Evolutionary conservation across 2,797 vertebrate genomes (phyloP), one percentile per base, ranked within the genome.

Genomic region (Pygocentrus nattereri): DNA sequence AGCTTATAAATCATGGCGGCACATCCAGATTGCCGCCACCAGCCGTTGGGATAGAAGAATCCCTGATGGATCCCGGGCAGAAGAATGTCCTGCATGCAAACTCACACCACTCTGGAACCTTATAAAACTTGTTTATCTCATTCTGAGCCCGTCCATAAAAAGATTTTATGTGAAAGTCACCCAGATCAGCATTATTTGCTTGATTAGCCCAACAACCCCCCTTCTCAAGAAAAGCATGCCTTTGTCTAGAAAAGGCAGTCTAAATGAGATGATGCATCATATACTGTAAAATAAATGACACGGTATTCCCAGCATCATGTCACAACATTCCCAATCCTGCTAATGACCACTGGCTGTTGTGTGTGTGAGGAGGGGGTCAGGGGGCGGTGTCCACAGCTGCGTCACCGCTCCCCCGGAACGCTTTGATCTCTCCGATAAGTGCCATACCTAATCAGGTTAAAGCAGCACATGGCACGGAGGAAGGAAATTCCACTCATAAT

Each of bases 391-490:
- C 90, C 88, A 82, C 89, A 91, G 90, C 90, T 92, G 90, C 91
- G 84, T 91, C 92, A 90, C 84, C 84, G 76, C 89, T 90, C 85
- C 89, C 62, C 82, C 87, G 3, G 27, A 87, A 88, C 47, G 84
- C 93, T 95, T 94, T 94, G 93, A 94, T 94, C 93, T 94, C 85
- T 82, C 90, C 86, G 93, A 94, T 94, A 94, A 93, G 93, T 93
- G 94, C 93, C 93, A 90, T 94, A 94, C 94, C 93, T 94, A 95
- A 95, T 95, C 94, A 94, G 91, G 93, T 93, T 94, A 94, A 94
- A 93, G 91, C 91, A 93, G 92, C 83, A 58, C 93, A 93, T 92
- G 91, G 92, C 87, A 87, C 81, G 85, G 91, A 93, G 92, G 82
- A 91, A 92, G 92, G 86, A 94, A 93, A 94, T 95, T 94, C 93